Evolutionary conservation across 2,888 invertebrate species (phyloP).

Genomic region (Aspidiotus destructor): DNA sequence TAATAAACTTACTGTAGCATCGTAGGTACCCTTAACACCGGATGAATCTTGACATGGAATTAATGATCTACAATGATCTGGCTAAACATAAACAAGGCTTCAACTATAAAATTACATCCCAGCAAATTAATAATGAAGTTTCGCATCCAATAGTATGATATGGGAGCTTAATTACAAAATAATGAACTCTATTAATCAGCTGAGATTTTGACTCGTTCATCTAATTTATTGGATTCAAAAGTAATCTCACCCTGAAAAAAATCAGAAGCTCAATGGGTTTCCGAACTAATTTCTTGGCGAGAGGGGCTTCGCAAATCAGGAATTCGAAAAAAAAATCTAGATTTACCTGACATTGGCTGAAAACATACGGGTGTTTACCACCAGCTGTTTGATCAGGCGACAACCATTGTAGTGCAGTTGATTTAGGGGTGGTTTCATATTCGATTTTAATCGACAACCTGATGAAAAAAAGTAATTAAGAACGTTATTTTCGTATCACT

Average conservation of each 20-base stretch:
- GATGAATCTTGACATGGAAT: conserved; percentile 91
- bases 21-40: conserved; percentile 74
- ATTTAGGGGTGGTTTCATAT: conserved; percentile 66
- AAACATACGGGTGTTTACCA: conserved; percentile 72
- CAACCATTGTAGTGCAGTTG: conserved; percentile 84
- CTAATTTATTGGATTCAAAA: too few species aligned
- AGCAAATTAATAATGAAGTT: too few species aligned
- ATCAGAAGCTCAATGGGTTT: too few species aligned
- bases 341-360: conserved; percentile 66
- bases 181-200: too few species aligned
- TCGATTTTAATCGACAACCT: conserved; percentile 44
- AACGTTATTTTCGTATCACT: too few species aligned
- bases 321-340: not conserved
- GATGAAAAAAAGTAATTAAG: not conserved
- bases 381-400: conserved; percentile 77
- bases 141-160: too few species aligned
- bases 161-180: too few species aligned
- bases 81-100: conserved; percentile 41
- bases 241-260: too few species aligned
- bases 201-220: too few species aligned
- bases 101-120: too few species aligned
- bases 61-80: conserved; percentile 80
- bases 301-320: too few species aligned
- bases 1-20: conserved; percentile 49
- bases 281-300: too few species aligned